phyloP scores from a whole-genome alignment of 2,113 vertebrate species.

The Phalacrocorax aristotelis region DNA sequence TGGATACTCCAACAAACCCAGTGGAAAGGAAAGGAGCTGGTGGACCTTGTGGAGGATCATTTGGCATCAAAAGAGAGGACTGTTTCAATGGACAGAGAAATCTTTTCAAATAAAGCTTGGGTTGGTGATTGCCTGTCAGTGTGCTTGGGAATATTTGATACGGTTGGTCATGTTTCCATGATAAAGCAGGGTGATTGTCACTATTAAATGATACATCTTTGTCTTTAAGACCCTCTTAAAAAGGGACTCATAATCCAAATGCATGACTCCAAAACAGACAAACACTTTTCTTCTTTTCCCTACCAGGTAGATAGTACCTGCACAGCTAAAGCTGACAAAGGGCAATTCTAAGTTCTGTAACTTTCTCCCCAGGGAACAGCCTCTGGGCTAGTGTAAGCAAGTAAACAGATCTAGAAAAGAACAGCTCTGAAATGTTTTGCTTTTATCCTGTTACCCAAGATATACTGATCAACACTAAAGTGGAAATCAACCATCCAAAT shows the following conservation, averaged over 20 bases:
- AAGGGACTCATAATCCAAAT: not conserved
- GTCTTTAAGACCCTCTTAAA: not conserved
- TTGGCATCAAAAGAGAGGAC: not conserved
- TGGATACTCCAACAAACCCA: not conserved
- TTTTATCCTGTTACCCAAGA: conserved; percentile 3
- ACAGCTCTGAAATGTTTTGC: not conserved
- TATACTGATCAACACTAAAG: not conserved
- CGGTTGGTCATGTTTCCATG: not conserved
- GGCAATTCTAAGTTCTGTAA: not conserved
- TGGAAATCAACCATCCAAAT: not conserved
- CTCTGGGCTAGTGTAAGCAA: not conserved
- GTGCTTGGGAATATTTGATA: not conserved
- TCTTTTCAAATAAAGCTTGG: not conserved
- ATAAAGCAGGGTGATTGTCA: not conserved
- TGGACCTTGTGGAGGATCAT: not conserved
- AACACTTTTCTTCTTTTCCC: not conserved
- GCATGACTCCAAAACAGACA: not conserved
- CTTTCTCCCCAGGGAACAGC: not conserved
- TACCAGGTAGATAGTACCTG: not conserved
- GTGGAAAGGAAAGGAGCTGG: not conserved
- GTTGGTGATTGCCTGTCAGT: not conserved
- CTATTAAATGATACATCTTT: not conserved
- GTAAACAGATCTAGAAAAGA: conserved; percentile 1
- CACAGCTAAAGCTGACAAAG: not conserved
- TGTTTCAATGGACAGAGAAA: not conserved